A percentile compares a stretch with the other conserved stretches of the same genome.
Evolutionary conservation across 2,888 invertebrate genomes (phyloP).

Genomic region (Lasiommata megera): DNA sequence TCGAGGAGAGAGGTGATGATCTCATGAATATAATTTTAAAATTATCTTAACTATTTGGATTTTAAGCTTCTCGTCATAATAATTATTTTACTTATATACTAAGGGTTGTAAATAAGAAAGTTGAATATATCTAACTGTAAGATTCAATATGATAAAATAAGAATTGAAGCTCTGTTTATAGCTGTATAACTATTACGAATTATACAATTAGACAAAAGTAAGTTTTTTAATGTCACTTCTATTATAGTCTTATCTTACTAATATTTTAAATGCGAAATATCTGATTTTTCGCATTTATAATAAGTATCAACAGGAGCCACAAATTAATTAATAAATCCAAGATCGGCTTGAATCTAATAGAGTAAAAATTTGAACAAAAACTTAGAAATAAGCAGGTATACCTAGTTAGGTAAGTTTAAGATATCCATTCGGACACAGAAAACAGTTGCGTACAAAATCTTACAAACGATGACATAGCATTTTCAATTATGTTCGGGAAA

Average conservation of each 20-base stretch:
- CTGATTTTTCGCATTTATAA: no score
- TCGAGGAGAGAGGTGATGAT: slow-evolving; percentile 39
- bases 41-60: slow-evolving; percentile 7
- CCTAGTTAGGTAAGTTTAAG: no score
- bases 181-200: slow-evolving; percentile 44
- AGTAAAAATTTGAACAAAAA: no score
- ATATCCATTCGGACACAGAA: no score
- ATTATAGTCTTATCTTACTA: no score
- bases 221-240: slow-evolving; percentile 1
- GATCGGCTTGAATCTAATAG: no score
- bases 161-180: slow-evolving; percentile 51
- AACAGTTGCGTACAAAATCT: not conserved
- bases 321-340: no score
- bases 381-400: no score
- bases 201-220: slow-evolving; percentile 22
- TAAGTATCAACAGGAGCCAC: no score
- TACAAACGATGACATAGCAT: slow-evolving; percentile 50
- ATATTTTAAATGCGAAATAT: no score
- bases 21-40: slow-evolving; percentile 32
- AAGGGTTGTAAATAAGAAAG: slow-evolving; percentile 31
- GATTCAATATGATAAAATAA: slow-evolving; percentile 15
- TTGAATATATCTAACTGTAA: slow-evolving; percentile 21
- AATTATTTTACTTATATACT: slow-evolving; percentile 18
- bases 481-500: slow-evolving; percentile 29
- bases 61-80: slow-evolving; percentile 21